Evolutionary conservation across 2,797 vertebrate genomes (phyloP), one percentile per base, ranked within the genome.

Genomic region (Chelidonichthys spinosus): DNA sequence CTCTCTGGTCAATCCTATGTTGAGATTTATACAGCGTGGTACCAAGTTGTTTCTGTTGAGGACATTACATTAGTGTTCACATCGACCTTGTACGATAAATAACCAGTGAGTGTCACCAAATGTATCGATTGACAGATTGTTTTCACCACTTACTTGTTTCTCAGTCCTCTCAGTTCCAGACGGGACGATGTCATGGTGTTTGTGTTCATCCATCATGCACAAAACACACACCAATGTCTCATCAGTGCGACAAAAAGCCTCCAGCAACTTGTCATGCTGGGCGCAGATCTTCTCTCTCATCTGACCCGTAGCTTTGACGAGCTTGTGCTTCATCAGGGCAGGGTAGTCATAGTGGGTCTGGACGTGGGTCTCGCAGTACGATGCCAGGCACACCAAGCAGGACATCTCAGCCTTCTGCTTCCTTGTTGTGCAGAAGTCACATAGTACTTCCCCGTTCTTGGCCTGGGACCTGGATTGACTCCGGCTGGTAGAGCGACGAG

Each of bases 331-430:
- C 91, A 89, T 95, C 90, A 98, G 94, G 1, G 96, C 95, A 0
- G 96, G 96, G 88, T 96, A 98, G 63, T 97, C 95, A 36, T 90
- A 93, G 89, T 99, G 98, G 10, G 97, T 94, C 88, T 81, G 92
- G 47, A 99, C 77, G 85, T 99, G 97, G 73, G 94, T 93, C 67
- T 90, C 74, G 50, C 98, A 99, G 94, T 97, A 99, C 59, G 96
- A 97, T 0, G 96, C 97, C 93, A 97, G 93, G 89, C 98, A 99
- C 82, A 96, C 96, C 63, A 98, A 92, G 87, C 98, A 99, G n/a
- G 97, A 98, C 91, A 94, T 96, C 81, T 83, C 85, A 0, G 97
- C 98, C 76, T 89, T 94, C 76, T 92, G 95, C 84, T 89, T 95
- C 67, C 78, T 92, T 17, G 80, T 90, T 81, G 82, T 90, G 90